A percentile compares a stretch with the other conserved stretches of the same genome.
These are phyloP conservation scores for Cotesia glomerata DNA, from an alignment of 1,140 invertebrate genomes.

Conservation along the genomic window DNA sequence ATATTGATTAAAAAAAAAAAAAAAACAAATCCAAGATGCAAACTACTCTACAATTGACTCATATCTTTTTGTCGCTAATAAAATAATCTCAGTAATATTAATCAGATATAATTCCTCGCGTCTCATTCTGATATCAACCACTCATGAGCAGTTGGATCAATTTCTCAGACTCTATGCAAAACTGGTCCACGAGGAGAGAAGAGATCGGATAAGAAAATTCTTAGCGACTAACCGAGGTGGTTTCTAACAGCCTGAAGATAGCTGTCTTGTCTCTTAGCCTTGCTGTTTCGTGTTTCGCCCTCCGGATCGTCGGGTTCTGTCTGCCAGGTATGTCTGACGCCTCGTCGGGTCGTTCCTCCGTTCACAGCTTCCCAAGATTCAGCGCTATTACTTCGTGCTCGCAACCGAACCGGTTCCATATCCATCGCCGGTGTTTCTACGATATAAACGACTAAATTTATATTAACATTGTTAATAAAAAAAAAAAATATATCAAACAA, in stretches of 20 bases:
- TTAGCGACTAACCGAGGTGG: constrained; percentile 48
- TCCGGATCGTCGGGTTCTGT: constrained; percentile 43
- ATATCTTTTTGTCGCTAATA: background rate
- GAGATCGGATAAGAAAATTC: constrained; percentile 25
- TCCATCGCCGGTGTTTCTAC: constrained; percentile 51
- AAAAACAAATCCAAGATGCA: background rate
- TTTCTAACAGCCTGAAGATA: constrained; percentile 60
- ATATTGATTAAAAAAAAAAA: background rate
- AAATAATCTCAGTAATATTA: too few relatives aligned
- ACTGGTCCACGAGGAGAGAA: constrained; percentile 6
- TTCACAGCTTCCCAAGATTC: constrained; percentile 63
- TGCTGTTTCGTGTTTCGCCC: constrained; percentile 49
- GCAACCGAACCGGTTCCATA: constrained; percentile 66
- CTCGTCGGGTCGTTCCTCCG: constrained; percentile 40
- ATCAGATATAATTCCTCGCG: background rate
- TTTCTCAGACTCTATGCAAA: constrained; percentile 5
- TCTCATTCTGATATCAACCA: background rate
- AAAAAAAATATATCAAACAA: constrained; percentile 5
- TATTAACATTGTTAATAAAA: background rate
- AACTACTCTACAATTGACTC: background rate
- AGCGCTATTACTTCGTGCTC: constrained; percentile 69
- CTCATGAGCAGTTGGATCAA: background rate
- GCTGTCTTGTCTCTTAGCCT: constrained; percentile 61
- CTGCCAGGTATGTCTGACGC: constrained; percentile 53
- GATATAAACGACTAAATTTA: constrained; percentile 19